Evolutionary conservation across 2,797 vertebrate genomes (phyloP), one percentile per base, ranked within the genome.

Genomic region (Cyprinodon diabolis): DNA sequence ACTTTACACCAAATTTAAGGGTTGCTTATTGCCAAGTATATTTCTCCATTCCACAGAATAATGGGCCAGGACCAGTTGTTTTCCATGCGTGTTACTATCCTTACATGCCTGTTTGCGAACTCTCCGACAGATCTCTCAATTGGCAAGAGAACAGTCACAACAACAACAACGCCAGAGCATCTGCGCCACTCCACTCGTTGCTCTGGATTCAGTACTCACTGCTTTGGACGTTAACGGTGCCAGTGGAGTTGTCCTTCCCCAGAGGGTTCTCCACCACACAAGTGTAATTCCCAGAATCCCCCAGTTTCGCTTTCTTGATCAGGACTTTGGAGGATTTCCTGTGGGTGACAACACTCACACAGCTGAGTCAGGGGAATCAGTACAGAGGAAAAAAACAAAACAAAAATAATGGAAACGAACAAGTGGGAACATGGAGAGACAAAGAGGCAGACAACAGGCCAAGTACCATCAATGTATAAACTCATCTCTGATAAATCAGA

Each of bases 291-390:
- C 97, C 98, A 91, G 97, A 97, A 80, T 99, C 97, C 92, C 97
- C 96, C 84, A 96, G 92, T 93, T 96, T 96, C 90, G 97, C 96
- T 91, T 91, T 96, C 94, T 88, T 97, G 95, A 99, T 98, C 93
- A 97, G 97, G 86, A 99, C 94, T 94, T 94, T 96, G 91, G 98
- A 99, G 96, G 95, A 96, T 95, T 96, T 99, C 95, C 98, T 99
- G 93, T 78, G 85, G 89, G 81, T 91, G 88, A 92, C 81, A 92
- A 87, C 84, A 89, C 76, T 91, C 35, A 37, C 84, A 88, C 74
- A 88, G 91, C 91, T 92, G 90, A 93, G 92, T 93, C 92, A 90
- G 87, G 87, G 92, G 93, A 93, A 89, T 81, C 69, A 17, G 78
- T 82, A 70, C 74, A 75, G 83, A 78, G 84, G 10, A 48, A 92